These are phyloP conservation scores for Brachionus sp. DNA, from an alignment of 1,140 invertebrate genomes.

Conservation along the genomic window DNA sequence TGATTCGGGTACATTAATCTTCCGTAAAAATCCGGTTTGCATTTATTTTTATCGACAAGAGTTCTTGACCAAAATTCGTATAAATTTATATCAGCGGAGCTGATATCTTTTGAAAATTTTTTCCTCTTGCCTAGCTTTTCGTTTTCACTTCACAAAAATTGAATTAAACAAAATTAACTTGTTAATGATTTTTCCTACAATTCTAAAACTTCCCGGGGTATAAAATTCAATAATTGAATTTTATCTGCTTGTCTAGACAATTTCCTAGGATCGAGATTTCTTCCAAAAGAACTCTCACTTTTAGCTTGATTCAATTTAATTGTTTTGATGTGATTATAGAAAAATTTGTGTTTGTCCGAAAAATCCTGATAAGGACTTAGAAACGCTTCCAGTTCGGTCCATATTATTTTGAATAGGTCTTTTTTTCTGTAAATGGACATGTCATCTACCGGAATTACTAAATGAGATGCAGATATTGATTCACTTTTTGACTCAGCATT, in stretches of 20 bases:
- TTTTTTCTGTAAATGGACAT: not conserved
- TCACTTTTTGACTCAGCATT: conserved; percentile 36
- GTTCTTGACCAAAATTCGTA: conserved; percentile 24
- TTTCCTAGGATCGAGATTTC: conserved; percentile 28
- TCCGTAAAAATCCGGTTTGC: conserved; percentile 23
- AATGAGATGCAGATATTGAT: not conserved
- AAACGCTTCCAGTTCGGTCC: conserved; percentile 18
- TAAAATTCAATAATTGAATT: not conserved
- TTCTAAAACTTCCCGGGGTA: conserved; percentile 3
- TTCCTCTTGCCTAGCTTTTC: conserved; percentile 29
- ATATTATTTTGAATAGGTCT: conserved; percentile 12
- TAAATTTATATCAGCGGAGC: not conserved
- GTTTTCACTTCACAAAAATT: conserved; percentile 19
- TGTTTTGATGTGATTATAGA: conserved; percentile 33
- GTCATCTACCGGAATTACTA: not conserved
- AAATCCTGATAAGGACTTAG: conserved; percentile 20
- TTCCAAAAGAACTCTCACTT: not conserved
- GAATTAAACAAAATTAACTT: not conserved
- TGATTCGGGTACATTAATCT: conserved; percentile 7
- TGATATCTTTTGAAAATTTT: conserved; percentile 23
- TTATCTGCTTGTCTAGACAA: not conserved
- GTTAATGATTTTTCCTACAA: conserved; percentile 21
- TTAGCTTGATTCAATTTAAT: not conserved
- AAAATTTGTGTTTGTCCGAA: conserved; percentile 35
- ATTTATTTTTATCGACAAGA: not conserved